These are phyloP conservation scores for Polia nebulosa DNA, from an alignment of 2,888 invertebrate species.

Conservation along the genomic window DNA sequence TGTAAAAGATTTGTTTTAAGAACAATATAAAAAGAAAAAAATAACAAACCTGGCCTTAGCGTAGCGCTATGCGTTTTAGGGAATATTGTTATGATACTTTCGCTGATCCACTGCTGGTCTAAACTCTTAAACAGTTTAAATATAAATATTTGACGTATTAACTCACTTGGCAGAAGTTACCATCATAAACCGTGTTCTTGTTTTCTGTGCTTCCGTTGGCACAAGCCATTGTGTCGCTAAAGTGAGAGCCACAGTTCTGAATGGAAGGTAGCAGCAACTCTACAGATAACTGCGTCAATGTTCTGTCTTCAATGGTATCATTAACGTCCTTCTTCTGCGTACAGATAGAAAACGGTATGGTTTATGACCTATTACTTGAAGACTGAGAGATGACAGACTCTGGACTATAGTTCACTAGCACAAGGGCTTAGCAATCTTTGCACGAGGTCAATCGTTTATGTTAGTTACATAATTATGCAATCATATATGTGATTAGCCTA, in stretches of 20 bases:
- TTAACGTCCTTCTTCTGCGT: slow-evolving; percentile 71
- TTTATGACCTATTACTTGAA: neutral
- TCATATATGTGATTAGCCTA: neutral
- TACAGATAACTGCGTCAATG: slow-evolving; percentile 76
- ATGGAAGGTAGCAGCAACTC: slow-evolving; percentile 72
- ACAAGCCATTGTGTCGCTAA: slow-evolving; percentile 79
- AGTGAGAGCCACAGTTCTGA: slow-evolving; percentile 78
- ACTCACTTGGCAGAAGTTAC: slow-evolving; percentile 80
- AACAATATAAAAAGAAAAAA: neutral
- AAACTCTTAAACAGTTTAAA: neutral
- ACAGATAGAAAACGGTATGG: neutral
- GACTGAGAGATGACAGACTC: neutral
- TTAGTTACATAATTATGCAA: neutral
- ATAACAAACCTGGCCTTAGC: neutral
- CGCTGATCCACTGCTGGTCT: neutral
- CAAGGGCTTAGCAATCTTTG: neutral
- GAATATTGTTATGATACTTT: neutral
- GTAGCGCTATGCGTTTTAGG: no score
- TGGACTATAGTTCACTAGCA: neutral
- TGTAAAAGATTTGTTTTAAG: slow-evolving; percentile 16
- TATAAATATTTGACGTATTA: neutral
- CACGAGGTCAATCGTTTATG: neutral
- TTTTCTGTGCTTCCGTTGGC: slow-evolving; percentile 74
- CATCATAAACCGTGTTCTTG: slow-evolving; percentile 67
- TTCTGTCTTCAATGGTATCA: slow-evolving; percentile 70